phyloP scores from a whole-genome alignment of 2,113 vertebrate genomes.

The Acrocephalus arundinaceus region DNA sequence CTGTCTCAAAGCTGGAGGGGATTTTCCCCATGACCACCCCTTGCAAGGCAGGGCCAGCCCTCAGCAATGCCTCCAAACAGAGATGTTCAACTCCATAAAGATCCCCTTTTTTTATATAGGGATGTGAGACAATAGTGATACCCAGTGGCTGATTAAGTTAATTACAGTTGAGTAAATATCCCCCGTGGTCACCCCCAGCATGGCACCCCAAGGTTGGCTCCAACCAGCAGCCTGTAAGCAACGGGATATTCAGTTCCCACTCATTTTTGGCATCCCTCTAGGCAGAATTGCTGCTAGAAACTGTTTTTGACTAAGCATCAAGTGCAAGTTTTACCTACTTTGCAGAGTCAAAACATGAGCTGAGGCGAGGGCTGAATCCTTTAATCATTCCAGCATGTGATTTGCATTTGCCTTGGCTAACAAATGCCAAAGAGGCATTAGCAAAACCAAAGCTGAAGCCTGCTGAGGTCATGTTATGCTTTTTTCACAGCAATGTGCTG shows the following conservation, averaged over 20 bases:
- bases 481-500: conserved; percentile 1
- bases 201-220: conserved; percentile 1
- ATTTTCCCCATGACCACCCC: neutral
- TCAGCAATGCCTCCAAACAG: neutral
- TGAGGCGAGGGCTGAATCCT: neutral
- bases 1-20: neutral
- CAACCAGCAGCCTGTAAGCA: neutral
- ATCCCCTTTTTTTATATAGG: neutral
- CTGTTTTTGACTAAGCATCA: neutral
- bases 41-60: neutral
- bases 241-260: neutral
- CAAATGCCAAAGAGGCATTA: conserved; percentile 7
- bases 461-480: neutral
- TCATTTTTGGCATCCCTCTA: neutral
- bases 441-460: neutral
- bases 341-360: conserved; percentile 38
- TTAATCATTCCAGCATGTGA: conserved; percentile 45
- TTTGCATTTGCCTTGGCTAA: conserved; percentile 59
- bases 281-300: neutral
- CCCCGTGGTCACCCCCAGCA: neutral
- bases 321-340: neutral
- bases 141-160: conserved; percentile 71
- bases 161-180: conserved; percentile 62
- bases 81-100: conserved; percentile 17
- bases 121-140: conserved; percentile 68